phyloP scores from a whole-genome alignment of 2,113 vertebrate genomes.

The Sclerurus mexicanus region DNA sequence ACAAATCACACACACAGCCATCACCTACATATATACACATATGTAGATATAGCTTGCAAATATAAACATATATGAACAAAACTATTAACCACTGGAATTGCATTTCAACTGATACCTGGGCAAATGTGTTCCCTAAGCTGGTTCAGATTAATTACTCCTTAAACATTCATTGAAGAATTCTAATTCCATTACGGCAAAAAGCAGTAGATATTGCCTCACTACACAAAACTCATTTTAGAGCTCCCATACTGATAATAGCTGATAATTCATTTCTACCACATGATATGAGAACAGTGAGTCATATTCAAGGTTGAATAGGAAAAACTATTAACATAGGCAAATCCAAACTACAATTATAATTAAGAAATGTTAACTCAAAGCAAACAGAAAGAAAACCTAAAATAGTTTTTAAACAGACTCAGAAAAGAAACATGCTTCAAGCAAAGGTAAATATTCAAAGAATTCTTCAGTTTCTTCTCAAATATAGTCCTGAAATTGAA shows the following conservation, averaged over 20 bases:
- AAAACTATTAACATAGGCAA: background rate
- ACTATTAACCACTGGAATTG: background rate
- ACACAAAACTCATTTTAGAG: background rate
- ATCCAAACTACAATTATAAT: background rate
- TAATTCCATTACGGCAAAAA: background rate
- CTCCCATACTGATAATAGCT: background rate
- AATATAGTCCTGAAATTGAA: background rate
- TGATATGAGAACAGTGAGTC: background rate
- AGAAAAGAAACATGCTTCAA: background rate
- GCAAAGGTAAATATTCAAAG: background rate
- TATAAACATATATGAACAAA: background rate
- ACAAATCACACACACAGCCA: background rate
- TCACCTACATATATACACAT: background rate
- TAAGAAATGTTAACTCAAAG: background rate
- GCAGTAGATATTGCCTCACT: fast-evolving
- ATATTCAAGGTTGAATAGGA: background rate
- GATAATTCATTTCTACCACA: background rate
- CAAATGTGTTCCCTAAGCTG: background rate
- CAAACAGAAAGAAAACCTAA: background rate
- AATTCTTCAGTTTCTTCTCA: background rate
- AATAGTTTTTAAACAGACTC: background rate
- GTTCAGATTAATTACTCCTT: background rate
- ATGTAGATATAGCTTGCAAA: background rate
- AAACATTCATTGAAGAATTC: background rate
- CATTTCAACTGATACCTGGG: background rate